Conservation (phyloP, 1,140 invertebrate species). For the Danaus melanippus region DNA sequence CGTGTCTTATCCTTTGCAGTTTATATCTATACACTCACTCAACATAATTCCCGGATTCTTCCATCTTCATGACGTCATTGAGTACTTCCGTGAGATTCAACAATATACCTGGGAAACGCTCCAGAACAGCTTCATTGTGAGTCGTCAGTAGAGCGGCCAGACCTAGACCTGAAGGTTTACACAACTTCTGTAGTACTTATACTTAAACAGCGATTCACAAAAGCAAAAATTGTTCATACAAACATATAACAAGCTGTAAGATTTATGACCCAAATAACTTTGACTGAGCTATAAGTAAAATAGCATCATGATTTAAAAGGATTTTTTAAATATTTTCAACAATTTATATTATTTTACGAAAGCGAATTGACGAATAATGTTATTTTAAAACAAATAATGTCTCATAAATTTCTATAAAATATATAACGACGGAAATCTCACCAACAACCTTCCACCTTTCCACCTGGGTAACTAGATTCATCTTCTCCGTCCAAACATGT, state of each 20-base stretch:
- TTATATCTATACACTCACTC: slow-evolving; percentile 74
- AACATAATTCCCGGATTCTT: slow-evolving; percentile 77
- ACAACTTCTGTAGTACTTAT: too few species aligned
- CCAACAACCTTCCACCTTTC: slow-evolving; percentile 87
- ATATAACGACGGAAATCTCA: slow-evolving; percentile 27
- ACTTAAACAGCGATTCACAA: too few species aligned
- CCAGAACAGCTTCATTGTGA: slow-evolving; percentile 78
- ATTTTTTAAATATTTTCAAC: too few species aligned
- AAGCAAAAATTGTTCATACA: too few species aligned
- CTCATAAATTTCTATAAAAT: neutral
- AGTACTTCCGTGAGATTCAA: slow-evolving; percentile 86
- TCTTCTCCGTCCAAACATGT: slow-evolving; percentile 84
- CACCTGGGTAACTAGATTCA: slow-evolving; percentile 82
- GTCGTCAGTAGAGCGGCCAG: slow-evolving; percentile 83
- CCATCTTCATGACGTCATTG: slow-evolving; percentile 86
- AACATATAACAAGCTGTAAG: too few species aligned
- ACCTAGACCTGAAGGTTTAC: slow-evolving; percentile 77
- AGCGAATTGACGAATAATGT: too few species aligned
- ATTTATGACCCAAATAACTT: too few species aligned
- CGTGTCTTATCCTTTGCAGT: too few species aligned
- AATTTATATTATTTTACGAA: too few species aligned
- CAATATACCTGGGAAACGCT: slow-evolving; percentile 83
- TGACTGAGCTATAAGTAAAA: too few species aligned
- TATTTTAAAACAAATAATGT: too few species aligned
- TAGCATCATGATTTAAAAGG: too few species aligned